Evolutionary conservation across 2,797 vertebrate species (phyloP).

Genomic region (Sebastes nivosus): DNA sequence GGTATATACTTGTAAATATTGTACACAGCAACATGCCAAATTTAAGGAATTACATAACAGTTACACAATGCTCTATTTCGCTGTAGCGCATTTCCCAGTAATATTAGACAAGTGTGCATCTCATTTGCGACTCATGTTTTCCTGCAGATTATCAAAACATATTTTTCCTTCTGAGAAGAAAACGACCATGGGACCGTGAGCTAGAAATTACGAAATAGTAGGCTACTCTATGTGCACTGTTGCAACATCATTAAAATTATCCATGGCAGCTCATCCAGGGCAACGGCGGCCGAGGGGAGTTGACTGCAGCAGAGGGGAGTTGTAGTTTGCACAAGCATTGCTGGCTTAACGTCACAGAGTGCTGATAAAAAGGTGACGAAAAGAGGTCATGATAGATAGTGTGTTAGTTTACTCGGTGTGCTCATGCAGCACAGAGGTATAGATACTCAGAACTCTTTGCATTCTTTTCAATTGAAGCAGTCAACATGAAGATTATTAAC

Average conservation of each 20-base stretch:
- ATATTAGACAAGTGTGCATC: not conserved
- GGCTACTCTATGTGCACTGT: not conserved
- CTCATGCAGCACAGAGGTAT: not conserved
- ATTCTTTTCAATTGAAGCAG: not conserved
- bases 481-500: not conserved
- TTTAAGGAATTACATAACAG: not conserved
- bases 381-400: not conserved
- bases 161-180: slow-evolving; percentile 13
- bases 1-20: not conserved
- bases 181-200: not conserved
- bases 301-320: slow-evolving; percentile 15
- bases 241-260: slow-evolving; percentile 29
- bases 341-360: not conserved
- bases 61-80: not conserved
- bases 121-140: not conserved
- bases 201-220: not conserved
- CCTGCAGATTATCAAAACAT: not conserved
- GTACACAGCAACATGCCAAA: not conserved
- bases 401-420: not conserved
- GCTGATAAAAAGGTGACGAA: slow-evolving; percentile 12
- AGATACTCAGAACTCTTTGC: not conserved
- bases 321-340: not conserved
- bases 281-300: slow-evolving; percentile 6
- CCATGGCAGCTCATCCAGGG: not conserved
- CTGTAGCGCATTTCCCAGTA: not conserved